Conservation (phyloP, 2,888 invertebrate species). For the Micoletzkya japonica region DNA sequence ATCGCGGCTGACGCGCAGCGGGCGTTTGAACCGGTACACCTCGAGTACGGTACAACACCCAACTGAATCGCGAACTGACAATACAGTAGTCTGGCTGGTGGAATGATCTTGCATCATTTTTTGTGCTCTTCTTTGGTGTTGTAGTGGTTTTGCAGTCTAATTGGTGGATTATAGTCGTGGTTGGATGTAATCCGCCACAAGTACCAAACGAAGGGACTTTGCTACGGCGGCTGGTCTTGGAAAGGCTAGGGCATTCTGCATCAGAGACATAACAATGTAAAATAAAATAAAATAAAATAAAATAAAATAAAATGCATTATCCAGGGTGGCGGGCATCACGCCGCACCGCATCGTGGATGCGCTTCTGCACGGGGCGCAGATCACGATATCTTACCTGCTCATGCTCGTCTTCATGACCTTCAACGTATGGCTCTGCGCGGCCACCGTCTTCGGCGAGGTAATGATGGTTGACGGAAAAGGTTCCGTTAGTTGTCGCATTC, state of each 20-base stretch:
- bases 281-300: not conserved
- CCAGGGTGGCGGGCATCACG: not conserved
- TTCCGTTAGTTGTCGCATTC: not conserved
- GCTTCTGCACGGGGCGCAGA: slow-evolving; percentile 40
- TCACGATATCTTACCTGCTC: slow-evolving; percentile 52
- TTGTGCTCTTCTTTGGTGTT: too few relatives aligned
- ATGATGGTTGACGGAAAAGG: not conserved
- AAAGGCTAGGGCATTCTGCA: not conserved
- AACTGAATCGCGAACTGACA: too few relatives aligned
- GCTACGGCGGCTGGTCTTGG: not conserved
- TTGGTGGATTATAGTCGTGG: too few relatives aligned
- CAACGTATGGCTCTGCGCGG: slow-evolving; percentile 58
- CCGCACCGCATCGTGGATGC: slow-evolving; percentile 40
- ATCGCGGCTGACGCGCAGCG: too few relatives aligned
- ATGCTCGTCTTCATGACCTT: slow-evolving; percentile 64
- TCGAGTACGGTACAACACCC: too few relatives aligned
- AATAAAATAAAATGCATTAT: not conserved
- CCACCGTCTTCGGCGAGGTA: slow-evolving; percentile 58
- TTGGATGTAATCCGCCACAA: too few relatives aligned
- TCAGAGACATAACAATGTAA: not conserved
- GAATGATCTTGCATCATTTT: too few relatives aligned
- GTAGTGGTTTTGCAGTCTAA: too few relatives aligned
- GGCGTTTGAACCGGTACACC: too few relatives aligned
- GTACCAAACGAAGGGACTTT: not conserved
- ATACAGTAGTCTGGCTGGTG: too few relatives aligned